Evolutionary conservation across 1,140 invertebrate genomes (phyloP), one percentile per base, ranked within the genome.

Genomic region (Drosophila bifasciata): DNA sequence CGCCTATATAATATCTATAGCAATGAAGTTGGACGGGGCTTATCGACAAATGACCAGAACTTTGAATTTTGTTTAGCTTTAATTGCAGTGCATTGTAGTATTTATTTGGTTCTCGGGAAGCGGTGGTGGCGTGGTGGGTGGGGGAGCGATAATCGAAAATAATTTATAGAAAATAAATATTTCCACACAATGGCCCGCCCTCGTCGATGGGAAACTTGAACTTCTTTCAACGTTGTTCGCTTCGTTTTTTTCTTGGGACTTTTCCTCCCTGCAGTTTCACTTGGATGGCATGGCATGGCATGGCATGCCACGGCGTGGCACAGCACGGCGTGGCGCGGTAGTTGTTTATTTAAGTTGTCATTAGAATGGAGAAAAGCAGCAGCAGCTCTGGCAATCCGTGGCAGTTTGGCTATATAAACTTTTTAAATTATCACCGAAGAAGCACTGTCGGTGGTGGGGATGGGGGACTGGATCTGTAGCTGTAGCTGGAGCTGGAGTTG

Each of bases 151-250:
- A 85, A 88, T 86, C 77, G 73, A 86, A 86, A 86, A 88, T 86
- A 86, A 86, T 81, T 88, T 86, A 86, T 86, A 88, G 81, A 78
- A 86, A 86, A 86, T 86, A 86, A 86, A 86, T 86, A 86, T 81
- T 81, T 86, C 77, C 77, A 78, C 81, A 88, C 83, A 73, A 73
- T 48, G 50, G 23, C 58, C 76, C 57, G 62, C 74, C 67, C 61
- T 67, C 63, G 79, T 50, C 51, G 79, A 73, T 80, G 80, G 52
- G 76, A 86, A 84, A 85, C 66, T 69, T 81, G 63, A 78, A 77
- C 67, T 70, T 75, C 55, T 69, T 69, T 72, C 28, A 59, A 52
- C 44, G 43, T 19, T 25, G 43, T 19, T 25, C 25, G 44, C 23
- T 44, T 7, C 19, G 8, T 16, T 58, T 48, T 48, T 68, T 68